Conservation (phyloP, 2,797 vertebrate genomes). For the Hypotaenidia okinawae region DNA sequence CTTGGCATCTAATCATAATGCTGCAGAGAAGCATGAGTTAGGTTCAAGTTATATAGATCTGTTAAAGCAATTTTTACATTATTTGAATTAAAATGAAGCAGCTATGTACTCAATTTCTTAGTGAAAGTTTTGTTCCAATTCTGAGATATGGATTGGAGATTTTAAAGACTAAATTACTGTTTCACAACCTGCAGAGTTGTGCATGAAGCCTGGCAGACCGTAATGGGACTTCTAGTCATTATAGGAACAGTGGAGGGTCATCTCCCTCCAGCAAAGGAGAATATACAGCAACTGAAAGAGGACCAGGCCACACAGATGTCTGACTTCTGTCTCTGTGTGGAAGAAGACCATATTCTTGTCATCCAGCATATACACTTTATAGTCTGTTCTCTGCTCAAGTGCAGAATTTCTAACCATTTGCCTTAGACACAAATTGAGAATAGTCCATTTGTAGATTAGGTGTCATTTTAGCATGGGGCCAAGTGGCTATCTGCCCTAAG, state of each 20-base stretch:
- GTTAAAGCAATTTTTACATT: not conserved
- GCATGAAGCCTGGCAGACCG: not conserved
- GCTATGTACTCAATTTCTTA: not conserved
- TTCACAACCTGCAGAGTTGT: not conserved
- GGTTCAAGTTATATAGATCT: not conserved
- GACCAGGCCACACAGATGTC: not conserved
- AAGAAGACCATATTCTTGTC: not conserved
- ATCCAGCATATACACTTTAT: not conserved
- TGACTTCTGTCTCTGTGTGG: not conserved
- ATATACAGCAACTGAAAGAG: not conserved
- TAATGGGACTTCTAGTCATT: not conserved
- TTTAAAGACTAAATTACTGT: not conserved
- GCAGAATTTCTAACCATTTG: not conserved
- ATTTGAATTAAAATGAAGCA: not conserved
- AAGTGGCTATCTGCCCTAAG: too few relatives aligned
- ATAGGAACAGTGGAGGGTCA: not conserved
- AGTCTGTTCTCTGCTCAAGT: not conserved
- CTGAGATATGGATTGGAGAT: not conserved
- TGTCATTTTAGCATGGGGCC: not conserved
- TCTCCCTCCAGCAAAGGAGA: not conserved
- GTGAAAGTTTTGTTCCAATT: not conserved
- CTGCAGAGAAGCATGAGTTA: not conserved
- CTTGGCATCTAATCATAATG: not conserved
- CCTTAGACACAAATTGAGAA: not conserved
- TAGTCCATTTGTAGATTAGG: not conserved